phyloP scores from a whole-genome alignment of 2,888 invertebrate species.

The Monopis laevigella region DNA sequence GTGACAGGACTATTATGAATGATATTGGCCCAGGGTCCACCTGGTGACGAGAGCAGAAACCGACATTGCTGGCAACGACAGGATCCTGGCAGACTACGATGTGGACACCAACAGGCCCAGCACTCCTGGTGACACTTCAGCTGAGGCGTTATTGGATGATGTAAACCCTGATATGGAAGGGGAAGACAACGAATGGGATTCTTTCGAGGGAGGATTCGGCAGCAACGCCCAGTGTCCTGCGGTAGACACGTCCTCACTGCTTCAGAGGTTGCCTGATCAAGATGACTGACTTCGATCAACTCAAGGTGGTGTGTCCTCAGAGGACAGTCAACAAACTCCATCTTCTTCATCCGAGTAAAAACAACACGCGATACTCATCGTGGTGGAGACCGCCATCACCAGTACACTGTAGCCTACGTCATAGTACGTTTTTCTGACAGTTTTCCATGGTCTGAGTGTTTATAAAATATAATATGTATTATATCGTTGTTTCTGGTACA shows the following conservation, averaged over 20 bases:
- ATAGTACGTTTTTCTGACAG: too few relatives aligned
- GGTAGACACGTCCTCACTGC: slow-evolving; percentile 39
- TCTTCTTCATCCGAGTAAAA: slow-evolving; percentile 69
- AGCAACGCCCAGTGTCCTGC: slow-evolving; percentile 16
- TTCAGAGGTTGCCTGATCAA: slow-evolving; percentile 70
- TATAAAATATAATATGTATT: too few relatives aligned
- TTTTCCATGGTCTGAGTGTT: too few relatives aligned
- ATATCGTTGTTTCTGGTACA: too few relatives aligned
- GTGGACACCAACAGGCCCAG: slow-evolving; percentile 70
- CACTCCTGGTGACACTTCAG: slow-evolving; percentile 65
- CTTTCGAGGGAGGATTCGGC: slow-evolving; percentile 62
- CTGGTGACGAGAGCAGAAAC: slow-evolving; percentile 57
- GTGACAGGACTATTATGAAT: too few relatives aligned
- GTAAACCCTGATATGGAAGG: too few relatives aligned
- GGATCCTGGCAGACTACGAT: slow-evolving; percentile 63
- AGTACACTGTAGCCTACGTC: too few relatives aligned
- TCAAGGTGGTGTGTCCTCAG: slow-evolving; percentile 72
- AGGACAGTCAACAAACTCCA: slow-evolving; percentile 72
- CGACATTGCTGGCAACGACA: slow-evolving; percentile 53
- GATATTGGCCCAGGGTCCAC: slow-evolving; percentile 66
- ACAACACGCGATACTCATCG: slow-evolving; percentile 72
- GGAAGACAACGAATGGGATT: too few relatives aligned
- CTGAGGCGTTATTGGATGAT: too few relatives aligned
- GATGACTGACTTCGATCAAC: slow-evolving; percentile 70
- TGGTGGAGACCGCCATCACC: slow-evolving; percentile 69